These are phyloP conservation scores for Notodonta ziczac DNA, from an alignment of 2,888 invertebrate genomes.

Conservation along the genomic window DNA sequence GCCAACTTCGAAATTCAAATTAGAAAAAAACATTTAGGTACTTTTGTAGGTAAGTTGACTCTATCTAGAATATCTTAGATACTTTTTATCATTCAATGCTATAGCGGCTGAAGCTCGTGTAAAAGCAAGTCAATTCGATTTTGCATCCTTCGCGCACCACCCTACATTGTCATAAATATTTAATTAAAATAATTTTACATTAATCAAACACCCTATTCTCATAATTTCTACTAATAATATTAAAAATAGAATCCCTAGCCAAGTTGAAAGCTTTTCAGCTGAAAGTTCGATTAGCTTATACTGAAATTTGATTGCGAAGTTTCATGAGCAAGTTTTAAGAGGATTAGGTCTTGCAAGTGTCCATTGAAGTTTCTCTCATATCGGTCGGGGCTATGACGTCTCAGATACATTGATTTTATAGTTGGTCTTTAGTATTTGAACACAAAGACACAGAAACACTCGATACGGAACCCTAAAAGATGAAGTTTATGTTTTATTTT, in stretches of 20 bases:
- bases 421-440: not conserved
- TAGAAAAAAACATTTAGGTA: no score
- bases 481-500: no score
- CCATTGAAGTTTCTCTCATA: conserved; percentile 2
- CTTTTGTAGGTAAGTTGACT: no score
- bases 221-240: conserved; percentile 7
- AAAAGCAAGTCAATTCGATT: no score
- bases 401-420: conserved; percentile 28
- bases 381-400: not conserved
- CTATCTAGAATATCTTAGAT: no score
- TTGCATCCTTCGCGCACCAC: no score
- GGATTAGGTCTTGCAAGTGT: conserved; percentile 48
- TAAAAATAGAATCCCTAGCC: conserved; percentile 41
- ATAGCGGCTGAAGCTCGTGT: no score
- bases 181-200: no score
- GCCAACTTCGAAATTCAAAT: no score
- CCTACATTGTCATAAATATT: no score
- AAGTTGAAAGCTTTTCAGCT: conserved; percentile 56
- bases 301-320: conserved; percentile 75
- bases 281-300: conserved; percentile 74
- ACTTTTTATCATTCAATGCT: no score
- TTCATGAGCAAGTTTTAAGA: conserved; percentile 62
- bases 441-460: not conserved
- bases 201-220: not conserved
- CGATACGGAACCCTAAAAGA: no score